These are phyloP conservation scores for Sycophila sp. DNA, from an alignment of 1,140 invertebrate genomes.

Conservation along the genomic window DNA sequence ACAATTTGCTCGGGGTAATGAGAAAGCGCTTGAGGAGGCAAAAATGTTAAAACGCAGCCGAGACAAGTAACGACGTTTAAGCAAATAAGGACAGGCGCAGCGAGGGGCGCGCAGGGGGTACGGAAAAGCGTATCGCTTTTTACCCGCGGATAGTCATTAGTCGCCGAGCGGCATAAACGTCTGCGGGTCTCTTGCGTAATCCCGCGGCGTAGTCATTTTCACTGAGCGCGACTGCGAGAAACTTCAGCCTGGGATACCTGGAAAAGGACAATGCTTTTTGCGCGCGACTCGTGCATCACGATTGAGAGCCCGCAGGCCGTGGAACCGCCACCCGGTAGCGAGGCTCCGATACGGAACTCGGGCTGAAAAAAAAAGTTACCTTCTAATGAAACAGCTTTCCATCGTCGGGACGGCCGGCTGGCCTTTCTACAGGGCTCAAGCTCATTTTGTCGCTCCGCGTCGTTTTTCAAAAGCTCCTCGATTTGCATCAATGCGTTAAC, in stretches of 20 bases:
- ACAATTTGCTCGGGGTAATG: neutral
- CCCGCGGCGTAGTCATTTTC: neutral
- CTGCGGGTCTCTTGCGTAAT: neutral
- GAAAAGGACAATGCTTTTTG: neutral
- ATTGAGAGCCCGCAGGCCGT: neutral
- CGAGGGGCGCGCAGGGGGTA: constrained; percentile 11
- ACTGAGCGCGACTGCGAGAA: constrained; percentile 22
- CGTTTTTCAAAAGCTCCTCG: neutral
- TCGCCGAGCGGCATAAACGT: neutral
- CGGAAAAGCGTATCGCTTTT: constrained; percentile 8
- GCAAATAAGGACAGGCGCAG: constrained; percentile 35
- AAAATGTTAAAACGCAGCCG: neutral
- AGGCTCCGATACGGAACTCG: neutral
- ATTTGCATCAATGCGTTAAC: no score
- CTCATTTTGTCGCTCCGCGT: neutral
- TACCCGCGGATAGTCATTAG: neutral
- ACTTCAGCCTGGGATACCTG: constrained; percentile 15
- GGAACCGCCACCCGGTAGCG: neutral
- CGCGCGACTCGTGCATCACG: neutral
- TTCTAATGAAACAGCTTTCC: neutral
- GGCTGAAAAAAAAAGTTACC: neutral
- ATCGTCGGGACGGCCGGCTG: no score
- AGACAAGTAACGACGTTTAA: constrained; percentile 11
- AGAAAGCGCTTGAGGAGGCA: neutral
- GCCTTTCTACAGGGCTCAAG: neutral